Conservation (phyloP, 2,113 vertebrate genomes). For the Malurus melanocephalus region DNA sequence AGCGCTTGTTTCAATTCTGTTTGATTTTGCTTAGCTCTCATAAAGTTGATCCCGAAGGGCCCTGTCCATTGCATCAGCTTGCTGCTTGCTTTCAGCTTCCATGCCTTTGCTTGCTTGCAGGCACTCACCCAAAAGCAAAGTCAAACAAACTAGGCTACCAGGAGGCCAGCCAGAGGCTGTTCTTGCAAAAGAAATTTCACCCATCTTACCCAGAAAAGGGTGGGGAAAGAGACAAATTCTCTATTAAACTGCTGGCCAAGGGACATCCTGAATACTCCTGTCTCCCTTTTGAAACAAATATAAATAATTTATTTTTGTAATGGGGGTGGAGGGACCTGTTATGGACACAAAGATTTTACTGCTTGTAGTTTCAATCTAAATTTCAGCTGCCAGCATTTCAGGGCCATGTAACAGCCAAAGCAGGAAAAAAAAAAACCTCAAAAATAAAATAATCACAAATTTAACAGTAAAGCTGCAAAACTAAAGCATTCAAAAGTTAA, state of each 20-base stretch:
- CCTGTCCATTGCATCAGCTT: conserved; percentile 45
- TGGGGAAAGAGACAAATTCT: conserved; percentile 43
- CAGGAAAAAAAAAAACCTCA: not conserved
- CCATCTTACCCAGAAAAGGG: conserved; percentile 62
- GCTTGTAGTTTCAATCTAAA: conserved; percentile 1
- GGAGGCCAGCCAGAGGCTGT: conserved; percentile 59
- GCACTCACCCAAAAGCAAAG: conserved; percentile 57
- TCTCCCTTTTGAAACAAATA: conserved; percentile 24
- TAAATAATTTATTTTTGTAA: not conserved
- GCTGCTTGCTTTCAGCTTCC: conserved; percentile 43
- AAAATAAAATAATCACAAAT: not conserved
- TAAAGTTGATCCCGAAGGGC: conserved; percentile 12
- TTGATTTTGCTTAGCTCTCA: conserved; percentile 29
- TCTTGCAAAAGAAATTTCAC: conserved; percentile 56
- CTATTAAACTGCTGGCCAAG: conserved; percentile 28
- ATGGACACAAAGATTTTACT: not conserved
- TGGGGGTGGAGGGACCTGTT: not conserved
- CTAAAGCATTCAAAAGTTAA: not conserved
- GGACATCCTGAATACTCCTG: not conserved
- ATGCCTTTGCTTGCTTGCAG: conserved; percentile 33
- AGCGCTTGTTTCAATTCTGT: conserved; percentile 4
- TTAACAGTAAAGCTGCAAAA: not conserved
- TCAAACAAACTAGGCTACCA: conserved; percentile 53
- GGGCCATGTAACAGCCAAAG: not conserved
- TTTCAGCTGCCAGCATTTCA: not conserved